A percentile compares a stretch with the other conserved stretches of the same genome.
Evolutionary conservation across 2,113 vertebrate species (phyloP).

Genomic region (Natator depressus): DNA sequence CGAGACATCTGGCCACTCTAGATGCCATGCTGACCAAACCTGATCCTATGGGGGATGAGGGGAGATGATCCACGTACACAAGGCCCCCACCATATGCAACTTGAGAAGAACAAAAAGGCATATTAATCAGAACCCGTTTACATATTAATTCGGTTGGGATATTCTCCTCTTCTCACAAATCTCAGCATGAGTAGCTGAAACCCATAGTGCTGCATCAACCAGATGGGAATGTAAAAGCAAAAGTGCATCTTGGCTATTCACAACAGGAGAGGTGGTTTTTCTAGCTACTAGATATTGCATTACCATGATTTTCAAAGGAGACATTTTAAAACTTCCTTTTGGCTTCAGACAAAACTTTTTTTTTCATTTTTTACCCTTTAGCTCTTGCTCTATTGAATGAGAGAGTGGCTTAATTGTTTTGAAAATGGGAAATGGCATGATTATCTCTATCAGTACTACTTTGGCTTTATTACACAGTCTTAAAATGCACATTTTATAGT

Average conservation of each 20-base stretch:
- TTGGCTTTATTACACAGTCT: slow-evolving; percentile 38
- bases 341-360: slow-evolving; percentile 45
- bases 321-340: slow-evolving; percentile 64
- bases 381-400: slow-evolving; percentile 44
- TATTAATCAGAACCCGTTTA: slow-evolving; percentile 45
- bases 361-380: not conserved
- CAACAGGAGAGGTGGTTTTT: slow-evolving; percentile 56
- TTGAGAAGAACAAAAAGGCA: not conserved
- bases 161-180: slow-evolving; percentile 34
- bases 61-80: not conserved
- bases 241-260: slow-evolving; percentile 23
- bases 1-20: no score
- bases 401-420: slow-evolving; percentile 32
- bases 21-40: not conserved
- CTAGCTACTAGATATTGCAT: slow-evolving; percentile 45
- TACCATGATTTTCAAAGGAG: slow-evolving; percentile 61
- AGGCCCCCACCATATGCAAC: not conserved
- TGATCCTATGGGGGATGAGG: not conserved
- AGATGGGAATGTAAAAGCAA: slow-evolving; percentile 53
- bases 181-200: slow-evolving; percentile 54
- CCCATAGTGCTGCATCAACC: slow-evolving; percentile 59
- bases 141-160: slow-evolving; percentile 55
- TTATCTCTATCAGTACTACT: slow-evolving; percentile 26
- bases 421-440: slow-evolving; percentile 45
- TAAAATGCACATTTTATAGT: slow-evolving; percentile 23